These are phyloP conservation scores for Calypte anna DNA, from an alignment of 2,113 vertebrate genomes.

Conservation along the genomic window DNA sequence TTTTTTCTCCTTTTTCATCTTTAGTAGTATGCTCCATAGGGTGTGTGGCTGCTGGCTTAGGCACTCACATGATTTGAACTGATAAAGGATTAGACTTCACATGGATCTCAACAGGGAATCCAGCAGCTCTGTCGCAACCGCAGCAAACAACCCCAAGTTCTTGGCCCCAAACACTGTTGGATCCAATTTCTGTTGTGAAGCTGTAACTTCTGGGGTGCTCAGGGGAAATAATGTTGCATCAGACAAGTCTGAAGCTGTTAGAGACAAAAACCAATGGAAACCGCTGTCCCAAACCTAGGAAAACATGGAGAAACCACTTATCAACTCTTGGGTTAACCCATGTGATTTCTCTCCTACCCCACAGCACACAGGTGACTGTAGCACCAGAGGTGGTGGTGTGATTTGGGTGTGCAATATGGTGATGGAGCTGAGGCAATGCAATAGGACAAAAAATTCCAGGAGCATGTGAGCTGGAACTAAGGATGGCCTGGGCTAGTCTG, in stretches of 20 bases:
- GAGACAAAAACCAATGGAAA: background rate
- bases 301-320: background rate
- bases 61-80: background rate
- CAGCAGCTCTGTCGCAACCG: background rate
- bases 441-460: background rate
- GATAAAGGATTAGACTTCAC: background rate
- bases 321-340: background rate
- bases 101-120: background rate
- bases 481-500: background rate
- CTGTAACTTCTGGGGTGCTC: background rate
- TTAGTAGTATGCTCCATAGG: background rate
- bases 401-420: background rate
- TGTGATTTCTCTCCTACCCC: background rate
- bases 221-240: background rate
- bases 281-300: background rate
- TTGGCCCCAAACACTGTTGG: background rate
- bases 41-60: background rate
- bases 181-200: background rate
- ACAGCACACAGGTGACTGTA: background rate
- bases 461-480: background rate
- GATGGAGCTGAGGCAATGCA: background rate
- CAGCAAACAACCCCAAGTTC: background rate
- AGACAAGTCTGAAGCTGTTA: background rate
- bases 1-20: background rate
- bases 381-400: background rate